These are phyloP conservation scores for Oplegnathus fasciatus DNA, from an alignment of 2,113 vertebrate species.

Conservation along the genomic window DNA sequence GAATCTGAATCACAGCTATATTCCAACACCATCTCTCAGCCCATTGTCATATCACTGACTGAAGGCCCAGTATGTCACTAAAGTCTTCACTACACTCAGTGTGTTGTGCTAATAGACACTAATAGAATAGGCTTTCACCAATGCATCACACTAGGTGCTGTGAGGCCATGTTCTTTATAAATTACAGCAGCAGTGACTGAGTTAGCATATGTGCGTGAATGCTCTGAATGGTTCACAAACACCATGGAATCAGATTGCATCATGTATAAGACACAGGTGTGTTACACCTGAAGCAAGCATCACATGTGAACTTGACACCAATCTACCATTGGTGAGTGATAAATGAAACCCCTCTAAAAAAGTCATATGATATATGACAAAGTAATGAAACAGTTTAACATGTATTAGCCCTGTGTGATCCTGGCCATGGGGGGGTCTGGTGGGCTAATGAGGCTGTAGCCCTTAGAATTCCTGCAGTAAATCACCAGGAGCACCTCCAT, in stretches of 20 bases:
- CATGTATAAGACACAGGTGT: not conserved
- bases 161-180: constrained; percentile 19
- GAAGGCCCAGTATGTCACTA: constrained; percentile 19
- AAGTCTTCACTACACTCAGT: constrained; percentile 15
- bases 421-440: not conserved
- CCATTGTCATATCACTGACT: not conserved
- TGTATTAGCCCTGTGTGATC: constrained; percentile 20
- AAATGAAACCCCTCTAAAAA: constrained; percentile 6
- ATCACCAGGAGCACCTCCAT: constrained; percentile 15
- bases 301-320: not conserved
- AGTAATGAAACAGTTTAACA: constrained; percentile 21
- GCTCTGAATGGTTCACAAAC: not conserved
- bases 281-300: not conserved
- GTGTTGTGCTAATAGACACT: constrained; percentile 45
- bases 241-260: not conserved
- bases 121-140: constrained; percentile 48
- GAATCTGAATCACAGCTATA: not conserved
- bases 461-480: constrained; percentile 36
- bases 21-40: not conserved
- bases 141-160: constrained; percentile 31
- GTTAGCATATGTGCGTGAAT: not conserved
- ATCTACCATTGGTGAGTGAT: not conserved
- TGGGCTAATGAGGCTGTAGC: constrained; percentile 38
- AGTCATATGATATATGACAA: constrained; percentile 24
- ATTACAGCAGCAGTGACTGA: constrained; percentile 13